Evolutionary conservation across 2,888 invertebrate species (phyloP), one percentile per base, ranked within the genome.

Genomic region (Caenorhabditis zanzibari): DNA sequence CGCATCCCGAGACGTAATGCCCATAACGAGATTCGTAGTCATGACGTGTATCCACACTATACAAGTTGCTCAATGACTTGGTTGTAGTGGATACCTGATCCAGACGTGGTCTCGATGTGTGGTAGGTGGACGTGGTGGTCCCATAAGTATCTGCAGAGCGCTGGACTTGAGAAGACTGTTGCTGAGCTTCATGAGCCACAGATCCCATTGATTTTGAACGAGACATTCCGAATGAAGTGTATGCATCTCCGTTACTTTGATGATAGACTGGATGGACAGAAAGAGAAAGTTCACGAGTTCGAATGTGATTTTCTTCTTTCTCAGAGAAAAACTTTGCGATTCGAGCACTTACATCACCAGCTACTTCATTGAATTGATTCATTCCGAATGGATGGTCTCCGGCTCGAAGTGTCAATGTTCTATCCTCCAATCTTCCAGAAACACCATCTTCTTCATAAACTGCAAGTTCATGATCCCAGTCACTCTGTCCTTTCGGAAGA

Each of bases 291-390:
- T 72, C 72, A n/a, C 72, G 72, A 26, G 64, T 58, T 66, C 72
- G 19, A 38, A 72, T 56, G 35, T 49, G 66, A 38, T 66, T 64
- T 16, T 68, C 68, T 24, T 64, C 82, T n/a, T 47, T 59, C 16
- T 54, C 44, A 12, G 44, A 73, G 44, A 83, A 83, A 28, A 83
- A 83, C 24, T 68, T 47, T 16, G 82, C 72, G 26, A 83, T 79
- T 24, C 41, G 59, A 1, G 61, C 7, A 19, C 69, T 56, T 19
- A 79, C 41, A 2, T 69, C 47, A 7, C 49, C 74, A 12, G 79
- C 68, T 12, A 72, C 74, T 44, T 83, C 82, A 26, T 41, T 79
- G 54, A 83, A 71, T 35, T 83, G 69, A 74, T 83, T 83, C 54
- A 69, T 59, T 35, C 77, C 74, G 12, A 64, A 68, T 6, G 73